Evolutionary conservation across 2,113 vertebrate species (phyloP), one percentile per base, ranked within the genome.

Genomic region (Sisor rabdophorus): DNA sequence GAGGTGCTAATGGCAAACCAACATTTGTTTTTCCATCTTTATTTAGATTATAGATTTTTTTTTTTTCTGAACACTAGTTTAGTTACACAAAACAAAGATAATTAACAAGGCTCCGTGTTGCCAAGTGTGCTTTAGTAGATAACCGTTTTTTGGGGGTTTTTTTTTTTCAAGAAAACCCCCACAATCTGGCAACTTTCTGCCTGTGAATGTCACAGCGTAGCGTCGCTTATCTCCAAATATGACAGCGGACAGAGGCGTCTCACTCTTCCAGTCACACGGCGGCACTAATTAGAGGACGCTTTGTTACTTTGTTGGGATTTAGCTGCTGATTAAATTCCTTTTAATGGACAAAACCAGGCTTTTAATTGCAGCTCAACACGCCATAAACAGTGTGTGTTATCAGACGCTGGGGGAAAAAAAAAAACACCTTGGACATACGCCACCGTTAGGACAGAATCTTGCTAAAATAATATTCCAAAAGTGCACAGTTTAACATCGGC

Each of bases 291-390:
- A 92, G 86, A 85, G 86, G 74, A 80, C 80, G 85, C 87, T 88
- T 89, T 87, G 84, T 90, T 87, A 88, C 86, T 91, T 89, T 88
- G 89, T 82, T 84, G 86, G 74, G 85, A 86, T 87, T 89, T 56
- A 83, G 88, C 84, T 83, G 77, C 84, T 89, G 91, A 91, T 91
- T 90, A 89, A 84, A 73, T 81, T 77, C 76, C 72, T 83, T 85
- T 89, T 85, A 88, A 59, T 78, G 77, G 75, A 83, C 76, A 83
- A 79, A 79, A 87, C 73, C 84, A 54, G 61, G 81, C 83, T 76
- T 85, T 76, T 87, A 87, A 89, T 87, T 89, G 85, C 54, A 82
- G 87, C 78, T 47, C 80, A 11, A 3, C 77, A 17, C 77, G n/a
- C 56, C 70, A 80, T 82, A 88, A 88, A 87, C 84, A 82, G 69